Percentiles rank a stretch among this genome's conserved stretches.
Conservation (phyloP, 92 coral and sea anemone species). For the Blastomussa wellsi region DNA sequence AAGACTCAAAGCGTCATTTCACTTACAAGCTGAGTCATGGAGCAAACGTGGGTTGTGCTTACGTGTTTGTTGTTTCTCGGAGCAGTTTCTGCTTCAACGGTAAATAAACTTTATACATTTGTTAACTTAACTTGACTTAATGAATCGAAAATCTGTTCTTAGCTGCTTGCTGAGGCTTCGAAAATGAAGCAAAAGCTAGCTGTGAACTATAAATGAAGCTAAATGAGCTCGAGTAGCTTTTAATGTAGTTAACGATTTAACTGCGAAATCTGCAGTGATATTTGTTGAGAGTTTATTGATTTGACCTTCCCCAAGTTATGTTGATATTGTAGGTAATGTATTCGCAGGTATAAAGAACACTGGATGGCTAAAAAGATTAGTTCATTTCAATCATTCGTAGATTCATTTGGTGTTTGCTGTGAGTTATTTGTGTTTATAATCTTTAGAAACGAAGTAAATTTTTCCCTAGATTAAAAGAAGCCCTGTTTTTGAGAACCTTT, state of each 20-base stretch:
- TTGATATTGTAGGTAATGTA: background rate
- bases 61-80: conserved; percentile 1
- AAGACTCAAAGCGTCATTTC: background rate
- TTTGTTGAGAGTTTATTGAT: too few species aligned
- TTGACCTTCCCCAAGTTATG: background rate
- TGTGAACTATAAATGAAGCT: too few species aligned
- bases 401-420: background rate
- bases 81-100: conserved; percentile 25
- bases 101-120: too few species aligned
- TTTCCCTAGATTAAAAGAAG: conserved; percentile 13
- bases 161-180: too few species aligned
- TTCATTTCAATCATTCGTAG: too few species aligned
- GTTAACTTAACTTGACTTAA: too few species aligned
- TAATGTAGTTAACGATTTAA: too few species aligned
- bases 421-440: background rate
- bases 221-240: too few species aligned
- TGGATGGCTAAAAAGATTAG: too few species aligned
- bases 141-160: too few species aligned
- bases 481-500: background rate
- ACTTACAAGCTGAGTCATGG: background rate
- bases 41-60: conserved; percentile 3
- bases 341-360: too few species aligned
- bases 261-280: too few species aligned
- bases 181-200: background rate
- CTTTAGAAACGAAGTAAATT: background rate